A percentile compares a stretch with the other conserved stretches of the same genome.
These are phyloP conservation scores for Andricus quercusramuli DNA, from an alignment of 2,888 invertebrate genomes.

Conservation along the genomic window DNA sequence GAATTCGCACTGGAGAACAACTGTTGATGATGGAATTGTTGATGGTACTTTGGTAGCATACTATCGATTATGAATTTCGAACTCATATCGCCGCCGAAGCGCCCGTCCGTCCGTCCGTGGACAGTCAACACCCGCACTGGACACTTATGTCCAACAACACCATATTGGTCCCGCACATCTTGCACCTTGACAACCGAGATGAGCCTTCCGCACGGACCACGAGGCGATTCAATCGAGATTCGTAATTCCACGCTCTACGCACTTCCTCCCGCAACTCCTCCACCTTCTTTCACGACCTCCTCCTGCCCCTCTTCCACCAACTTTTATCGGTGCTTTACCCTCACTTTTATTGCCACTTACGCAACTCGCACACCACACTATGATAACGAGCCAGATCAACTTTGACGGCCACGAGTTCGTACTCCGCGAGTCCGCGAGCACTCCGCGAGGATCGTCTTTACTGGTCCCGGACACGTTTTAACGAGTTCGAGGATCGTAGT, in stretches of 20 bases:
- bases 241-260: constrained; percentile 22
- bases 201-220: constrained; percentile 80
- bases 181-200: constrained; percentile 77
- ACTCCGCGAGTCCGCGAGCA: constrained; percentile 17
- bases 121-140: constrained; percentile 67
- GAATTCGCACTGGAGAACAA: constrained; percentile 86
- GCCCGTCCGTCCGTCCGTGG: constrained; percentile 57
- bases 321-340: constrained; percentile 53
- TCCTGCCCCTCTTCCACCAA: constrained; percentile 32
- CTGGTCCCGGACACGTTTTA: neutral
- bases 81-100: constrained; percentile 83
- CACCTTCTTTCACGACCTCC: constrained; percentile 44
- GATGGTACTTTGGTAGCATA: constrained; percentile 97
- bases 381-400: constrained; percentile 47
- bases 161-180: constrained; percentile 63
- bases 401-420: constrained; percentile 40
- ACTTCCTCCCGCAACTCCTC: constrained; percentile 35
- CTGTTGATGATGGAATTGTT: constrained; percentile 86
- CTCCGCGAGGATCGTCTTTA: constrained; percentile 12
- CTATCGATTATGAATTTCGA: constrained; percentile 99
- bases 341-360: constrained; percentile 67
- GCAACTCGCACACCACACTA: constrained; percentile 70
- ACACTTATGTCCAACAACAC: constrained; percentile 79
- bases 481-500: neutral
- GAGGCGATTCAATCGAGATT: constrained; percentile 74